These are phyloP conservation scores for Actinemys pallida DNA, from an alignment of 2,113 vertebrate genomes.

Conservation along the genomic window DNA sequence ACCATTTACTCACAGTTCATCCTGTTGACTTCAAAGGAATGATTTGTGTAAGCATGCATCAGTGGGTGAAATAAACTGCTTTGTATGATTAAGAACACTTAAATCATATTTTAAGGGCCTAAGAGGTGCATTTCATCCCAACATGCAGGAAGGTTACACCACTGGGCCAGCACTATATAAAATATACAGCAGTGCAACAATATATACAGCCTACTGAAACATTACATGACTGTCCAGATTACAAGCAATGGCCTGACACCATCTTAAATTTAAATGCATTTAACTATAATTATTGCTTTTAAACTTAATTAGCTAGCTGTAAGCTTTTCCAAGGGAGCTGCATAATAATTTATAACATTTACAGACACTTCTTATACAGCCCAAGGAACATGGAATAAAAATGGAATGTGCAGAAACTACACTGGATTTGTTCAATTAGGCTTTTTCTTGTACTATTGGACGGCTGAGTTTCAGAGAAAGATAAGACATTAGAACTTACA, in stretches of 20 bases:
- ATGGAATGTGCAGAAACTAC: neutral
- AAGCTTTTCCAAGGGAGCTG: neutral
- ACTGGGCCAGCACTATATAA: neutral
- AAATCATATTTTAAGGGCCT: too few species aligned
- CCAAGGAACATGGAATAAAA: neutral
- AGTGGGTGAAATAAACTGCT: too few species aligned
- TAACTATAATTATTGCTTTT: too few species aligned
- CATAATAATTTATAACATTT: neutral
- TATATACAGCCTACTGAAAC: neutral
- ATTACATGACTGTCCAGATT: too few species aligned
- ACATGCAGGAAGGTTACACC: neutral
- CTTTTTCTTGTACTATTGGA: neutral
- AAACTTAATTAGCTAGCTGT: neutral
- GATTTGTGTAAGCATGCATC: too few species aligned
- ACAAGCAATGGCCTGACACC: neutral
- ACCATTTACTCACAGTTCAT: too few species aligned
- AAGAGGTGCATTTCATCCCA: neutral
- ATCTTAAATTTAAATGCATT: neutral
- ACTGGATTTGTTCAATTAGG: fast-evolving
- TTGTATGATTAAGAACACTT: too few species aligned
- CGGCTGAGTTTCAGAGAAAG: neutral
- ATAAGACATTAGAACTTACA: neutral
- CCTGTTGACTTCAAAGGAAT: too few species aligned
- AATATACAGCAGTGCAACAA: neutral
- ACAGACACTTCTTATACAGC: neutral